Percentiles rank a stretch among this genome's conserved stretches.
phyloP scores from a whole-genome alignment of 2,888 invertebrate species.

The Girardia tigrina region DNA sequence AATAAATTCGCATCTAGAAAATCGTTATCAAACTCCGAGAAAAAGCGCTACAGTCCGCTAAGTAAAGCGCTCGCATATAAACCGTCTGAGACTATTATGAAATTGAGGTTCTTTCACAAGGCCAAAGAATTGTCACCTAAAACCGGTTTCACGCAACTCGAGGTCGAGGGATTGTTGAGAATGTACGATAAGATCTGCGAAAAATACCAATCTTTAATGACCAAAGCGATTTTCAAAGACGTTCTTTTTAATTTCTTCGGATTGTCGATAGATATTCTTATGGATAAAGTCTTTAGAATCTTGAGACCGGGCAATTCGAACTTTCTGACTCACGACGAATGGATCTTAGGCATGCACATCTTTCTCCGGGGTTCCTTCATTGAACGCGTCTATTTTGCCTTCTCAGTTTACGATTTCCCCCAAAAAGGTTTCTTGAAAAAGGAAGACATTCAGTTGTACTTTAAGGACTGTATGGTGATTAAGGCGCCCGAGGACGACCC shows the following conservation, averaged over 20 bases:
- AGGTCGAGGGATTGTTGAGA: not conserved
- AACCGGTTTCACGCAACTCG: not conserved
- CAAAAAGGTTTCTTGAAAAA: not conserved
- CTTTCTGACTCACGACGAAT: conserved; percentile 1
- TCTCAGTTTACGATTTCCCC: conserved; percentile 25
- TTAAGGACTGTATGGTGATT: not conserved
- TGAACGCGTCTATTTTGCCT: conserved; percentile 24
- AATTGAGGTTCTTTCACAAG: conserved; percentile 15
- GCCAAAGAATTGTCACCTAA: conserved; percentile 3
- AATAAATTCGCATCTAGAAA: conserved; percentile 1
- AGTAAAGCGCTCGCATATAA: not conserved
- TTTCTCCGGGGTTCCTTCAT: conserved; percentile 25
- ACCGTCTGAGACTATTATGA: not conserved
- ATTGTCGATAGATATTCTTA: not conserved
- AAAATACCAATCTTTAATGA: conserved; percentile 8
- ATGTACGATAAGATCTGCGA: not conserved
- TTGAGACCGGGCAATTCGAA: not conserved
- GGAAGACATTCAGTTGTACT: not conserved
- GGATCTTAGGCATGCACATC: conserved; percentile 25
- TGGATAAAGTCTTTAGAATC: conserved; percentile 15
- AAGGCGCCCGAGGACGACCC: conserved; percentile 18
- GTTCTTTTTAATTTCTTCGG: conserved; percentile 14
- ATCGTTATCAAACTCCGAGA: not conserved
- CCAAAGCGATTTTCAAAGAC: not conserved
- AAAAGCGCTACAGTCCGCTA: not conserved